Percentiles rank a stretch among this genome's conserved stretches.
These are phyloP conservation scores for Todiramphus saurophagus DNA, from an alignment of 2,113 vertebrate species.

Conservation along the genomic window DNA sequence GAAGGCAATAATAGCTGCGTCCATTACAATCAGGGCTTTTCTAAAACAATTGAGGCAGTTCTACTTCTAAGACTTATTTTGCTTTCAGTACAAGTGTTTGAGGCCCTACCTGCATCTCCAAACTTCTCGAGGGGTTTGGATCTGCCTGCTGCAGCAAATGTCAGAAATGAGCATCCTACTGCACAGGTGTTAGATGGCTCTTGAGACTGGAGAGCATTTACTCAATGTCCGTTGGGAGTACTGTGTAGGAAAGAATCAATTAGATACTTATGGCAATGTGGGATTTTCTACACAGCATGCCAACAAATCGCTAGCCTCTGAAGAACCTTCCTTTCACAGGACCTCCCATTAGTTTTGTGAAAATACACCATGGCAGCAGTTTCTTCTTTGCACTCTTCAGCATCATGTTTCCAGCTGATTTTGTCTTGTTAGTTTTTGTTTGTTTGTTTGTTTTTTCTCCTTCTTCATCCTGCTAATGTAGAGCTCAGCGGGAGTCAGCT, in stretches of 20 bases:
- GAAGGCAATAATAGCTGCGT: neutral
- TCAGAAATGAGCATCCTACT: neutral
- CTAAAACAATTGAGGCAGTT: accelerated
- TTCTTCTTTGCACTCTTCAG: neutral
- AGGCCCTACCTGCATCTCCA: neutral
- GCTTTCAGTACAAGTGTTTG: neutral
- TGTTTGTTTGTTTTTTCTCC: too few species aligned
- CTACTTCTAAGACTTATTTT: neutral
- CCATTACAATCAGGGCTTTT: neutral
- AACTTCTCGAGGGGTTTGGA: neutral
- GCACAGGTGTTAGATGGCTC: neutral
- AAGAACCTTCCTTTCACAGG: neutral
- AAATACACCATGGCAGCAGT: neutral
- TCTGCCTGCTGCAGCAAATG: neutral
- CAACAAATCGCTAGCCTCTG: neutral
- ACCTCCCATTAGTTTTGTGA: neutral
- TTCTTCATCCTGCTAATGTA: neutral
- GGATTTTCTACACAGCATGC: neutral
- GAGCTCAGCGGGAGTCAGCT: neutral
- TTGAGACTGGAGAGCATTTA: neutral
- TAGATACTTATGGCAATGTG: neutral
- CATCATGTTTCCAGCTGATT: neutral
- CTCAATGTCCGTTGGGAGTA: neutral
- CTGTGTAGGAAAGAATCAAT: neutral
- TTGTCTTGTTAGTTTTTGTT: accelerated